Evolutionary conservation across 2,888 invertebrate genomes (phyloP).

Genomic region (Noctua janthe): DNA sequence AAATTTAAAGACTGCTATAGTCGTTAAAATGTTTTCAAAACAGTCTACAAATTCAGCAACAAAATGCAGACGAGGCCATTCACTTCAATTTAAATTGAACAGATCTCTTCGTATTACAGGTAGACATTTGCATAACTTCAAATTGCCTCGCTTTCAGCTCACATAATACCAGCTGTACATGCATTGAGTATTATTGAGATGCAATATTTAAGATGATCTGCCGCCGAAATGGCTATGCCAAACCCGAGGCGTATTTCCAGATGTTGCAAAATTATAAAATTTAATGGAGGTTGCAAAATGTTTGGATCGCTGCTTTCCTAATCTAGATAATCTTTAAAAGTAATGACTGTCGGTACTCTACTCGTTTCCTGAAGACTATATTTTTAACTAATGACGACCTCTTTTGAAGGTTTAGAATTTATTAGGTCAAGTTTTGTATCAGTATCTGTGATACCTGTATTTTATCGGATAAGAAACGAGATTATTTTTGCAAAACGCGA

Average conservation of each 20-base stretch:
- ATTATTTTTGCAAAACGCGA: slow-evolving; percentile 6
- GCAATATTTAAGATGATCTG: slow-evolving; percentile 37
- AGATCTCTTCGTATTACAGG: slow-evolving; percentile 28
- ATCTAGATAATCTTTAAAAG: slow-evolving; percentile 38
- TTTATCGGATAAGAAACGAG: not conserved
- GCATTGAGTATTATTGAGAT: slow-evolving; percentile 37
- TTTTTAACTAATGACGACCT: slow-evolving; percentile 34
- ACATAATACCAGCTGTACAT: slow-evolving; percentile 4
- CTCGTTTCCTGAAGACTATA: slow-evolving; percentile 31
- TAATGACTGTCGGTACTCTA: slow-evolving; percentile 4
- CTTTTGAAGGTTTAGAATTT: slow-evolving; percentile 19
- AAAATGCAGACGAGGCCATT: slow-evolving; percentile 44
- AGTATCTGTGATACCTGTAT: not conserved
- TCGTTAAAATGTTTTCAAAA: slow-evolving; percentile 24
- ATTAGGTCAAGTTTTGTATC: slow-evolving; percentile 4
- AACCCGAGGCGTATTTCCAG: slow-evolving; percentile 27
- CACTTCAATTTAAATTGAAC: slow-evolving; percentile 46
- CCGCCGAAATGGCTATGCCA: slow-evolving; percentile 24
- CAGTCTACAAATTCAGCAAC: slow-evolving; percentile 25
- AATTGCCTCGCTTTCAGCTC: slow-evolving; percentile 39
- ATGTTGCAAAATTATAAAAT: slow-evolving; percentile 34
- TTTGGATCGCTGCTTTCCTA: slow-evolving; percentile 22
- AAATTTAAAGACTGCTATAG: not conserved
- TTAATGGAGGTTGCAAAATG: slow-evolving; percentile 36
- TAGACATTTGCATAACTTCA: slow-evolving; percentile 57